These are phyloP conservation scores for Calcarius lapponicus DNA, from an alignment of 2,797 vertebrate species.

Conservation along the genomic window DNA sequence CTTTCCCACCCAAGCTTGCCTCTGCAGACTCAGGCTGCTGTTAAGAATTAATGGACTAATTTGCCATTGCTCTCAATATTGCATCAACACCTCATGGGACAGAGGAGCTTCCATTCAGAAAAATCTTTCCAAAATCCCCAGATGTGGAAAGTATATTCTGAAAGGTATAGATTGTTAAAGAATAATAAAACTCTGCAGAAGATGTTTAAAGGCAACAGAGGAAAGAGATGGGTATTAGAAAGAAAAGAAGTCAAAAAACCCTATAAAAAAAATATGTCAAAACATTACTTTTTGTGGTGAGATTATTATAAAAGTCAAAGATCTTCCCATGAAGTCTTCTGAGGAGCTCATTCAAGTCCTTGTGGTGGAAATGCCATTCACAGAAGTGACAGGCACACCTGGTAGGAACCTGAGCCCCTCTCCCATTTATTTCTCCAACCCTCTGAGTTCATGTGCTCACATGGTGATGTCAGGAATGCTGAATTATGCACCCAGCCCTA, in stretches of 20 bases:
- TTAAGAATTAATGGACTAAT: background rate
- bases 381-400: background rate
- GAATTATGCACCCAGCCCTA: slow-evolving; percentile 11
- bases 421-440: background rate
- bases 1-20: background rate
- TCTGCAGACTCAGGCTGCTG: background rate
- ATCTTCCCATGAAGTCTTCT: background rate
- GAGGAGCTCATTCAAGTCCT: background rate
- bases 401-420: background rate
- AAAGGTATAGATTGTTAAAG: background rate
- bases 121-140: background rate
- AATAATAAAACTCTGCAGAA: background rate
- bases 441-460: background rate
- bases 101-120: background rate
- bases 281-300: background rate
- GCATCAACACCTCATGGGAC: background rate
- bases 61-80: background rate
- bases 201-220: background rate
- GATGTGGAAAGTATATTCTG: background rate
- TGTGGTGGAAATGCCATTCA: background rate
- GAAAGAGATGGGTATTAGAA: background rate
- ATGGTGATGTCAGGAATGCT: background rate
- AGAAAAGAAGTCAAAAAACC: background rate
- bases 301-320: background rate
- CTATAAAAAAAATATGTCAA: background rate